phyloP scores from a whole-genome alignment of 2,797 vertebrate genomes.

The Falco rusticolus region DNA sequence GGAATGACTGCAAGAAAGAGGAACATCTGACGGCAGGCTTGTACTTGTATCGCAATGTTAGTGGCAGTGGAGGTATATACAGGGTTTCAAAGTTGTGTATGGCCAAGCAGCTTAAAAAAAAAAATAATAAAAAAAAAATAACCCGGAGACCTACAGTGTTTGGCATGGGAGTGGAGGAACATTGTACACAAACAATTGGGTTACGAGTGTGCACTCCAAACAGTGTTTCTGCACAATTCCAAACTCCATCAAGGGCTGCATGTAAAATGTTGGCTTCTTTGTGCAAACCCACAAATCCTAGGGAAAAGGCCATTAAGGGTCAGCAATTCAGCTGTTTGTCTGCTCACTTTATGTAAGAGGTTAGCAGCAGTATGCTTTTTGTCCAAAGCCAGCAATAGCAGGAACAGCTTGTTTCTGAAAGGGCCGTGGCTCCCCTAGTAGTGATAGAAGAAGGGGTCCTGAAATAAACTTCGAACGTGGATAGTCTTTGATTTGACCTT shows the following conservation, averaged over 20 bases:
- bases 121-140: background rate
- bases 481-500: constrained; percentile 46
- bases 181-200: constrained; percentile 49
- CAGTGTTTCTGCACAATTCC: constrained; percentile 33
- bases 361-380: constrained; percentile 69
- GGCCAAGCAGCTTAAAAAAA: background rate
- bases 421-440: constrained; percentile 35
- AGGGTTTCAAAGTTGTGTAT: background rate
- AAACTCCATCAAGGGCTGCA: constrained; percentile 35
- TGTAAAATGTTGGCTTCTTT: constrained; percentile 65
- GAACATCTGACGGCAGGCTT: background rate
- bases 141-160: constrained; percentile 12
- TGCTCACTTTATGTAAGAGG: constrained; percentile 67
- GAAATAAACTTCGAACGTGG: constrained; percentile 37
- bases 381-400: constrained; percentile 70
- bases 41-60: rapidly evolving
- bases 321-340: constrained; percentile 67
- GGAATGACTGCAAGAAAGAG: background rate
- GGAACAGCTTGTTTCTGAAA: constrained; percentile 64
- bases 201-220: constrained; percentile 55
- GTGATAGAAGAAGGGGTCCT: constrained; percentile 50
- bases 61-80: background rate
- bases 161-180: constrained; percentile 28
- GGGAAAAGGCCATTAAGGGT: constrained; percentile 63
- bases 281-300: constrained; percentile 64